A percentile compares a stretch with the other conserved stretches of the same genome.
Conservation (phyloP, 2,113 vertebrate genomes). For the Alexandromys fortis region DNA sequence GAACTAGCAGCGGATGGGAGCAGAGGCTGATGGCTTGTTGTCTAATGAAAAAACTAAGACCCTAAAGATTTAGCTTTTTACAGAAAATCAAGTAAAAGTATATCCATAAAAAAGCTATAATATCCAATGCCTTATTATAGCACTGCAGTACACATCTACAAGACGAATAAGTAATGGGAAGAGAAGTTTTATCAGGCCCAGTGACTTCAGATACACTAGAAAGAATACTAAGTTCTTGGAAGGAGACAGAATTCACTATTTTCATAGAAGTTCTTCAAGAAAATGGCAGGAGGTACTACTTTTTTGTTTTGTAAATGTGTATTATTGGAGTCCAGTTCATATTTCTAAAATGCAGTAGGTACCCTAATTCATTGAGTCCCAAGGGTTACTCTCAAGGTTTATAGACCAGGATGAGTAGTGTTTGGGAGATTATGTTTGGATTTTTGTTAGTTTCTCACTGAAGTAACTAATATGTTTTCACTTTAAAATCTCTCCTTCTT, state of each 20-base stretch:
- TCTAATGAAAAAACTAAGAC: not conserved
- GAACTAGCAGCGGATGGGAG: not conserved
- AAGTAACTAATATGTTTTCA: not conserved
- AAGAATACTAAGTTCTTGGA: not conserved
- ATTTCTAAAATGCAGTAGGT: not conserved
- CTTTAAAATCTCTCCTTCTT: not conserved
- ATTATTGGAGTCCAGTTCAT: not conserved
- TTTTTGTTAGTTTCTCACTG: not conserved
- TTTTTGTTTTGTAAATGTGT: not conserved
- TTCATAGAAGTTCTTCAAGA: not conserved
- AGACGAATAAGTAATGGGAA: not conserved
- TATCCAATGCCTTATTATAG: not conserved
- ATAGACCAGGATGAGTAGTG: rapidly evolving
- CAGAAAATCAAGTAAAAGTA: not conserved
- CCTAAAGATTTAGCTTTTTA: not conserved
- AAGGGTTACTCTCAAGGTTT: rapidly evolving
- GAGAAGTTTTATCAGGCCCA: not conserved
- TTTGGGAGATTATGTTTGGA: not conserved
- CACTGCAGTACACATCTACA: not conserved
- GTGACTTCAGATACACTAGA: rapidly evolving
- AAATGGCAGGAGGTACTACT: not conserved
- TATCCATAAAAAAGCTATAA: not conserved
- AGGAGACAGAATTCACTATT: not conserved
- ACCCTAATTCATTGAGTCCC: not conserved
- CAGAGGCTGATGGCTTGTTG: not conserved